Evolutionary conservation across 2,797 vertebrate genomes (phyloP), one percentile per base, ranked within the genome.

Genomic region (Tokudaia tokunoshimensis): DNA sequence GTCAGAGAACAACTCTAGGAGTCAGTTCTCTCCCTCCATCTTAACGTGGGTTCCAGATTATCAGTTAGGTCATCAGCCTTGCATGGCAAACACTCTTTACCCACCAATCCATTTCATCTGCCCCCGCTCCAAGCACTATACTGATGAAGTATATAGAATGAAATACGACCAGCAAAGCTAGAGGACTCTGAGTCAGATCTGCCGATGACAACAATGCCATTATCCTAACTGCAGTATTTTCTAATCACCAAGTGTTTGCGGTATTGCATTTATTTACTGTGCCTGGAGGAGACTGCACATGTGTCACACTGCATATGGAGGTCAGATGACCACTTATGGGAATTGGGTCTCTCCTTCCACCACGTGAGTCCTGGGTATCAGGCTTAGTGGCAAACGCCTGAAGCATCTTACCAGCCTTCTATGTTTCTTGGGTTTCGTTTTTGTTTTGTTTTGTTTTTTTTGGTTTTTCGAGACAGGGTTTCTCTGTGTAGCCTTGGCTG

Each of bases 211-310:
- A 94, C 65, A 90, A 92, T 70, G 63, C 76, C 26, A 92, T 76
- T 95, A 87, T 76, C 70, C 31, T 87, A 70, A 63, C n/a, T 92
- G 47, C 79, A n/a, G 75, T 44, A 92, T 80, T 78, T 94, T 13
- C 74, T 19, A 19, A 61, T 81, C 80, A 90, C 44, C 47, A 26
- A 4, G 4, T 44, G 59, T 22, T 82, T 84, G 59, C 82, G 61
- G 88, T 75, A 70, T 86, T 26, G 7, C 12, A 37, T 17, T 72
- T n/a, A n/a, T 70, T 72, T 72, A 37, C 26, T 47, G 29, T 47
- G 61, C 41, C 61, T 47, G 37, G 41, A 34, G 31, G 47, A 22
- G n/a, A n/a, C 1, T 87, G 50, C 50, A 55, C 34, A 37, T 72
- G 34, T 29, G 50, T 34, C 20, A 34, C 44, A n/a, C 13, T 50